Evolutionary conservation across 1,140 invertebrate species (phyloP), one percentile per base, ranked within the genome.

Genomic region (Augochlora pura): DNA sequence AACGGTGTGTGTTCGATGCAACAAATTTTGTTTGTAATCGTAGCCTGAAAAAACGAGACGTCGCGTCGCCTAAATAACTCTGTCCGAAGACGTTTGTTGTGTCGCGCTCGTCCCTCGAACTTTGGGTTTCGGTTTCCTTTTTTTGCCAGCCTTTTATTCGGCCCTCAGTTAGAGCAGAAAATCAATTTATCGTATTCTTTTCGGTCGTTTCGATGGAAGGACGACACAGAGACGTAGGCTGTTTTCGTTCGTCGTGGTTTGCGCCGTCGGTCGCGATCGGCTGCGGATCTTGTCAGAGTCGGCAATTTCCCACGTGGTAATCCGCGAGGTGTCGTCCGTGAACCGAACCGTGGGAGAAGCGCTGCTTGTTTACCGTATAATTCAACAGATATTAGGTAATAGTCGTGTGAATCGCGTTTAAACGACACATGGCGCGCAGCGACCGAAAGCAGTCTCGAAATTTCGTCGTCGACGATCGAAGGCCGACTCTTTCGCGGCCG

Each of bases 301-400:
- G 21, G 32, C 46, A 32, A 74, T 39, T 39, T 54, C 8, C n/a
- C n/a, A 27, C 38, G 68, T n/a, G 8, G 6, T 42, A 23, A 59
- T 9, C 32, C 21, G 12, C 25, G 67, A 76, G 42, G 25, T 32
- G 38, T 64, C 42, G 39, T 65, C 57, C 23, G 59, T 54, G 42
- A 59, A 60, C 27, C 23, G 46, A 65, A 81, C 76, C 78, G 83
- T 84, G 75, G 62, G 74, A 86, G 79, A 85, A 49, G 63, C 27
- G 27, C 27, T 63, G 69, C 32, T 12, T 82, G 80, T 85, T 79
- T 85, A 82, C 66, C 66, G 71, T 25, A 60, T 72, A 78, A 85
- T 86, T 86, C 84, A 82, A 85, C 84, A 79, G 75, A 82, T 79
- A 86, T 86, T 85, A 76, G 79, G 79, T 78, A 86, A 86, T 78